phyloP scores from a whole-genome alignment of 2,888 invertebrate species.

The Standfussiana lucernea region DNA sequence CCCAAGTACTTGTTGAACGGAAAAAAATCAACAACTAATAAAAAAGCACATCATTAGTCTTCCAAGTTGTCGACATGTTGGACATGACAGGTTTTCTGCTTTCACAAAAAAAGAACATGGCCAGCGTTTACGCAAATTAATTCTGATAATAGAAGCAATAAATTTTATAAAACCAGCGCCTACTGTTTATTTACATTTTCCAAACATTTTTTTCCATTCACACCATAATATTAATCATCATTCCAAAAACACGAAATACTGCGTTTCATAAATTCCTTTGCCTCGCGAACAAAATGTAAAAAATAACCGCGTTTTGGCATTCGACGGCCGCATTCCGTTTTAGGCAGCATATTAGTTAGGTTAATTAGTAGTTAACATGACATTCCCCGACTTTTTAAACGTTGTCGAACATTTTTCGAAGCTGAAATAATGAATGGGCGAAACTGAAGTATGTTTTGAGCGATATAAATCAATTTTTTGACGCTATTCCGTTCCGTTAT shows the following conservation, averaged over 20 bases:
- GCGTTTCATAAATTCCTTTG: slow-evolving; percentile 48
- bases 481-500: slow-evolving; percentile 85
- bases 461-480: slow-evolving; percentile 87
- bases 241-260: slow-evolving; percentile 47
- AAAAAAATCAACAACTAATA: not conserved
- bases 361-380: slow-evolving; percentile 85
- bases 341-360: slow-evolving; percentile 79
- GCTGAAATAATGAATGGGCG: slow-evolving; percentile 64
- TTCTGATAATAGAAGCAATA: slow-evolving; percentile 22
- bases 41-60: slow-evolving; percentile 8
- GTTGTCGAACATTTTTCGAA: slow-evolving; percentile 68
- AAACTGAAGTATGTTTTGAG: slow-evolving; percentile 74
- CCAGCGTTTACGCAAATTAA: slow-evolving; percentile 45
- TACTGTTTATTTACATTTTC: slow-evolving; percentile 38
- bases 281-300: slow-evolving; percentile 64
- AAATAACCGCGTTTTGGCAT: slow-evolving; percentile 74
- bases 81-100: slow-evolving; percentile 27
- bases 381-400: slow-evolving; percentile 71
- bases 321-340: slow-evolving; percentile 77
- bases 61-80: slow-evolving; percentile 21
- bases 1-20: not conserved
- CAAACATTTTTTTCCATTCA: slow-evolving; percentile 15
- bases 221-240: slow-evolving; percentile 45
- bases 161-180: slow-evolving; percentile 16
- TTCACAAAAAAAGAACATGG: slow-evolving; percentile 26